Base-by-base conservation (phyloP, 2,797 vertebrate genomes). In the Parauchenoglanis ngamensis region DNA sequence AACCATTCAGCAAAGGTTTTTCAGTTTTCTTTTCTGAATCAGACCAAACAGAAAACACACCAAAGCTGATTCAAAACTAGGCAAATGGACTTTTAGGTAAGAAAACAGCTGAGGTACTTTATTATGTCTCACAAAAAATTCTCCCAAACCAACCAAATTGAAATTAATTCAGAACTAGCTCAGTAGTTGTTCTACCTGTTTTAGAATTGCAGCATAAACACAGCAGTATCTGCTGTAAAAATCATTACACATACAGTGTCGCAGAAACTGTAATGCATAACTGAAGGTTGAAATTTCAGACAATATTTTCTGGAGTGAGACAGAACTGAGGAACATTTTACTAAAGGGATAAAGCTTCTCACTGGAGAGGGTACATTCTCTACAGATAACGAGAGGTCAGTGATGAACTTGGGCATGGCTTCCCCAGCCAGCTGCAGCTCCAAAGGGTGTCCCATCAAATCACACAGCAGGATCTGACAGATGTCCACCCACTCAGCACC, bases 401-500 rank as follows among this genome's bases (percentile, higher is more conserved):
- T 83, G 87, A 82, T 91, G 67, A 89, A 75, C 67, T 89, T 23
- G 5, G 85, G 35, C 2, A 72, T 65, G 46, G 57, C 6, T 40
- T 67, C 87, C 17, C 25, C 40, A 63, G 28, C 67, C 86, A 92
- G 90, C 68, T 93, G 70, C 87, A 94, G 85, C 3, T 91, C 92
- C 28, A 91, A 85, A 0, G 87, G 88, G 85, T 80, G 81, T n/a
- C 90, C 92, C 92, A 93, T 95, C 57, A 97, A 65, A 28, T 92
- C 90, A 83, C 94, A 93, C 75, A 98, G 95, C 81, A 98, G 95
- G 76, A 95, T 90, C 75, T 75, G 90, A 85, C 96, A 96, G 0
- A 90, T 94, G 63, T 95, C 93, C 93, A 95, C 93, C 97, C 97
- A 98, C 4, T 96, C 95, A 49, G 40, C 87, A 90, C 95, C 94